Evolutionary conservation across 2,797 vertebrate species (phyloP), one percentile per base, ranked within the genome.

Genomic region (Prunella strophiata): DNA sequence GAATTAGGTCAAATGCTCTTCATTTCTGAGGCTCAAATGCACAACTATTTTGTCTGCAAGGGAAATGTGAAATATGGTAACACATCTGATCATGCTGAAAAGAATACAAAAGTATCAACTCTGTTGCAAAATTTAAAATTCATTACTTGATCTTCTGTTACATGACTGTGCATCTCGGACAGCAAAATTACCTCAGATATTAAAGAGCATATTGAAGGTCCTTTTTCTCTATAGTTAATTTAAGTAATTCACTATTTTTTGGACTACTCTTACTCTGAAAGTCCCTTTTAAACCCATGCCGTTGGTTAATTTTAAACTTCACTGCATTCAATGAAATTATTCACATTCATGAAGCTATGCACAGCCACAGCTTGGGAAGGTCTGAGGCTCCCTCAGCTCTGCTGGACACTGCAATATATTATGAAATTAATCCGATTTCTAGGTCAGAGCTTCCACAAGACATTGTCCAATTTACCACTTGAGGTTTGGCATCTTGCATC

Each of bases 1-100:
- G 45, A 89, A 93, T 72, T 93, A 62, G 79, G 91, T 85, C 78
- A 94, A 91, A 85, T 55, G 57, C 19, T 84, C n/a, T 10, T 79
- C 52, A 79, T 82, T 87, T 89, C 55, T 18, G 66, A 65, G 15
- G 62, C 34, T 81, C 13, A 75, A 71, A 81, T 15, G 47, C 36
- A 84, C 70, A 86, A 40, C 40, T 58, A 63, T 71, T 80, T 67
- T 74, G 30, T 22, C 61, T 71, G 32, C 32, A 47, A 86, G 34
- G 57, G 58, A 77, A 77, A 92, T 0, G 0, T 29, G 18, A 71
- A 71, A 80, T 29, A 22, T 0, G 17, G 45, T 25, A 62, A 75
- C 5, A 47, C 59, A 76, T 32, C 7, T 47, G 58, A 57, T 55
- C 55, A 55, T 3, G 36, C 47, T 85, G 47, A 85, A 85, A 85